phyloP scores from a whole-genome alignment of 2,797 vertebrate genomes.

The Naso thynnoides region DNA sequence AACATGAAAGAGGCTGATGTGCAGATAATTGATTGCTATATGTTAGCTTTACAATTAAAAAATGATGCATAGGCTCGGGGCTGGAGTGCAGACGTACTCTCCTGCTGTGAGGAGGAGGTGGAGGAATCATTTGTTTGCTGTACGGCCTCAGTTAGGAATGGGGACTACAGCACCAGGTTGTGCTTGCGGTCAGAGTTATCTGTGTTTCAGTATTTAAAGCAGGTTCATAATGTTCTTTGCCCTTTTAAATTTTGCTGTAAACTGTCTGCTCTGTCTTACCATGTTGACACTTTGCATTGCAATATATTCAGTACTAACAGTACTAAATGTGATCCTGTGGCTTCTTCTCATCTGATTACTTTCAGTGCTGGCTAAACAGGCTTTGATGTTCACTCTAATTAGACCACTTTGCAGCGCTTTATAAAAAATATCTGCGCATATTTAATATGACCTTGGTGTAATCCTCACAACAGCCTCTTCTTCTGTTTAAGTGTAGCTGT shows the following conservation, averaged over 20 bases:
- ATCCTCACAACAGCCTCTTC: constrained; percentile 54
- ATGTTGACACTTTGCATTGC: neutral
- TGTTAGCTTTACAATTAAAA: constrained; percentile 10
- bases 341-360: constrained; percentile 45
- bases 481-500: constrained; percentile 46
- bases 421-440: constrained; percentile 37
- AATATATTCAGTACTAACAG: constrained; percentile 25
- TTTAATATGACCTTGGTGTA: constrained; percentile 60
- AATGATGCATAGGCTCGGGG: neutral
- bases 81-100: neutral
- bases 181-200: constrained; percentile 1
- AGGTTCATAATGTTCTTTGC: neutral
- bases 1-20: constrained; percentile 11
- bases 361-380: constrained; percentile 25
- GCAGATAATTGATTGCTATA: constrained; percentile 9
- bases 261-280: neutral
- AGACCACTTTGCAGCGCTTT: constrained; percentile 57
- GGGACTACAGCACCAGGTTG: neutral
- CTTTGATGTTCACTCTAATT: constrained; percentile 67
- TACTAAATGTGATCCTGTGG: constrained; percentile 36
- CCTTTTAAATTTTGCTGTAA: neutral
- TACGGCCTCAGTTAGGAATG: neutral
- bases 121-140: constrained; percentile 4
- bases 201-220: neutral
- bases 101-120: neutral